Conservation (phyloP, 2,888 invertebrate species). For the Tortricodes alternella region DNA sequence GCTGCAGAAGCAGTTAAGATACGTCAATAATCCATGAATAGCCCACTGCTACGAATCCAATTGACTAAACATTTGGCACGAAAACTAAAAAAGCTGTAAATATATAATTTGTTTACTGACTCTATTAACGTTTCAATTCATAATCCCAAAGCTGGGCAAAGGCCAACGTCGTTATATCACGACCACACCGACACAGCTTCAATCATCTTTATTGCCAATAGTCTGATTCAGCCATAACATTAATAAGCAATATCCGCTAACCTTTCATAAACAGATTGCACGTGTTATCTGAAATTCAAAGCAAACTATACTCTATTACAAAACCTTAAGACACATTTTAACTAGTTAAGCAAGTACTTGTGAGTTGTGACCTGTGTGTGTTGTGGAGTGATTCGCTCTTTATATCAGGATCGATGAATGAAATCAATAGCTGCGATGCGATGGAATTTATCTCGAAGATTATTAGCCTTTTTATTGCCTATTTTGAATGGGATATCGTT, state of each 20-base stretch:
- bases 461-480: slow-evolving; percentile 18
- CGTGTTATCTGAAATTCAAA: slow-evolving; percentile 47
- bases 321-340: not conserved
- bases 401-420: slow-evolving; percentile 60
- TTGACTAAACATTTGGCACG: no score
- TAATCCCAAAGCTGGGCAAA: slow-evolving; percentile 17
- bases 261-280: slow-evolving; percentile 66
- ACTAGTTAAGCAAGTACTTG: not conserved
- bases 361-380: not conserved
- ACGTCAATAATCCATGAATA: no score
- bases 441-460: slow-evolving; percentile 24
- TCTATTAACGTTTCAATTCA: not conserved
- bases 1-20: no score
- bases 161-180: slow-evolving; percentile 23
- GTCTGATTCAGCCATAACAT: slow-evolving; percentile 67
- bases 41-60: no score
- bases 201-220: slow-evolving; percentile 73
- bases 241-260: slow-evolving; percentile 77
- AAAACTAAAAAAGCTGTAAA: no score
- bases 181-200: slow-evolving; percentile 42
- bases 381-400: slow-evolving; percentile 34
- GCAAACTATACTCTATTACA: slow-evolving; percentile 39
- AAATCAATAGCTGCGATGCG: slow-evolving; percentile 55
- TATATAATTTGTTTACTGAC: not conserved
- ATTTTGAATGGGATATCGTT: not conserved